phyloP scores from a whole-genome alignment of 2,888 invertebrate species.

The Aphelenchoides bicaudatus region DNA sequence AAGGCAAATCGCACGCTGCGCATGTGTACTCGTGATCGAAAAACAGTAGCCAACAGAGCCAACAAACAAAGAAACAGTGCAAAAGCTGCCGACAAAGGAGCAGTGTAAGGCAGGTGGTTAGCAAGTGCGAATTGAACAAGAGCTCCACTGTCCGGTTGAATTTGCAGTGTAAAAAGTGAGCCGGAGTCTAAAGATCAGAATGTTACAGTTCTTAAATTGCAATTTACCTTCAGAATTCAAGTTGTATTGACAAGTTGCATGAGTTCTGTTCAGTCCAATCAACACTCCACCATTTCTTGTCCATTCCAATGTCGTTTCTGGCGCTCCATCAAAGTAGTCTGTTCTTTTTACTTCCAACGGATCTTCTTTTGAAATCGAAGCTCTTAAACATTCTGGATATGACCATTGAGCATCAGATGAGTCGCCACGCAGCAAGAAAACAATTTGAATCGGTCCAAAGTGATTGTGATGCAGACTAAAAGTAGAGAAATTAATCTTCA shows the following conservation, averaged over 20 bases:
- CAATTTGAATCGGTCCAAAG: too few species aligned
- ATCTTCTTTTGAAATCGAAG: not conserved
- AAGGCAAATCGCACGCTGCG: constrained; percentile 36
- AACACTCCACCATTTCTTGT: constrained; percentile 33
- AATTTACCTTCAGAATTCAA: not conserved
- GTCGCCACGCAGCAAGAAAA: too few species aligned
- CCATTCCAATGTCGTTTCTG: constrained; percentile 32
- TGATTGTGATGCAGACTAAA: too few species aligned
- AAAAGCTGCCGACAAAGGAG: constrained; percentile 41
- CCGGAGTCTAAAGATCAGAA: too few species aligned
- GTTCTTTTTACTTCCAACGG: not conserved
- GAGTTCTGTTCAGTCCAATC: constrained; percentile 51
- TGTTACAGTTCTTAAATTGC: too few species aligned
- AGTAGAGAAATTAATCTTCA: too few species aligned
- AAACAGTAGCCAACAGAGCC: constrained; percentile 39
- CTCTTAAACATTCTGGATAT: constrained; percentile 48
- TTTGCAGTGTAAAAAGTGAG: constrained; percentile 49
- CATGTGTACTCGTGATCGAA: constrained; percentile 30
- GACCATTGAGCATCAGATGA: constrained; percentile 47
- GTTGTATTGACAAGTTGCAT: constrained; percentile 48
- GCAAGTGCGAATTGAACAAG: constrained; percentile 27
- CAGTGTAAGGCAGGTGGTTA: constrained; percentile 30
- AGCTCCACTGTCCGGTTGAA: constrained; percentile 33
- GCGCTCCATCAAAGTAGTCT: not conserved
- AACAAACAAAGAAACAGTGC: constrained; percentile 44